A percentile compares a stretch with the other conserved stretches of the same genome.
These are phyloP conservation scores for Pseudochirops cupreus DNA, from an alignment of 2,797 vertebrate genomes.

Conservation along the genomic window DNA sequence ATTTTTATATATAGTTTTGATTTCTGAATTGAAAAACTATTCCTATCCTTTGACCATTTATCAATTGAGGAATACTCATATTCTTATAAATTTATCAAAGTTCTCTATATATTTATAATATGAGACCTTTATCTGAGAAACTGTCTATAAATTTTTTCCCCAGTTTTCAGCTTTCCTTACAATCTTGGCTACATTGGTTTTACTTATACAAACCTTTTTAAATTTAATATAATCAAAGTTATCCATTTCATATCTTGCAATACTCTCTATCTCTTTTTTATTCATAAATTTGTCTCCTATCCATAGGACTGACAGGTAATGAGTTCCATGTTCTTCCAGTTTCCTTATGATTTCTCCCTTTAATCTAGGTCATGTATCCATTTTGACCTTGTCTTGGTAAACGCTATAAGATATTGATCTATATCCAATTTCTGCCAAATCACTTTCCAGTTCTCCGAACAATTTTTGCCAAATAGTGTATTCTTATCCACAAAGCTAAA, in stretches of 20 bases:
- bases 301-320: too few relatives aligned
- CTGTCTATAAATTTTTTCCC: not conserved
- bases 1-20: not conserved
- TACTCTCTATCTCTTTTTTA: not conserved
- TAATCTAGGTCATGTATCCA: too few relatives aligned
- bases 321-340: too few relatives aligned
- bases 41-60: not conserved
- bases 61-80: not conserved
- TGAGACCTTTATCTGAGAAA: not conserved
- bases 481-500: too few relatives aligned
- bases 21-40: too few relatives aligned
- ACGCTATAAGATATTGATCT: too few relatives aligned
- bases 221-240: not conserved
- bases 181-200: not conserved
- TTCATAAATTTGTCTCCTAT: not conserved
- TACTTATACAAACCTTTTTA: not conserved
- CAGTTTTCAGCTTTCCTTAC: not conserved
- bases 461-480: too few relatives aligned
- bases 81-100: not conserved
- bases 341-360: too few relatives aligned
- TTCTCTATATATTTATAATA: not conserved
- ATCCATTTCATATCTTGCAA: too few relatives aligned
- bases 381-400: too few relatives aligned
- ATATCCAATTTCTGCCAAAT: too few relatives aligned
- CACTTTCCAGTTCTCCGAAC: too few relatives aligned